Percentiles rank a stretch among this genome's conserved stretches.
Evolutionary conservation across 2,797 vertebrate genomes (phyloP).

Genomic region (Psittacula derbiana): DNA sequence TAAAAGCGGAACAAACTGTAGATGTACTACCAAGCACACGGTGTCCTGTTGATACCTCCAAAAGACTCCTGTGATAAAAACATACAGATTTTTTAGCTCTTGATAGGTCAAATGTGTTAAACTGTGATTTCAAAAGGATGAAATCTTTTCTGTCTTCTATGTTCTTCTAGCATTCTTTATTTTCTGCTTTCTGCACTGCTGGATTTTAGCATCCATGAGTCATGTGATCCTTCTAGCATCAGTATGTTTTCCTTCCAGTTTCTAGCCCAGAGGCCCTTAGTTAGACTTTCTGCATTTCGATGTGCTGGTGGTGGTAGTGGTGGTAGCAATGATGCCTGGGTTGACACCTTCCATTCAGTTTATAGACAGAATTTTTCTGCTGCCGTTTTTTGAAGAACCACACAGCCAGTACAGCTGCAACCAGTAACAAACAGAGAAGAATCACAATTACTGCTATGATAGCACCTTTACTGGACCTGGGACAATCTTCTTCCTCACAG

Average conservation of each 20-base stretch:
- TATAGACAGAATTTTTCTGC: conserved; percentile 91
- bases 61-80: conserved; percentile 22
- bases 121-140: background rate
- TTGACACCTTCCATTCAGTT: conserved; percentile 89
- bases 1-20: background rate
- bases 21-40: background rate
- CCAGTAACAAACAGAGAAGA: conserved; percentile 79
- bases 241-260: background rate
- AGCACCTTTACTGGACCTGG: conserved; percentile 75
- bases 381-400: conserved; percentile 90
- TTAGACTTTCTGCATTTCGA: conserved; percentile 97
- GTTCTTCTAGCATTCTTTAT: background rate
- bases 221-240: background rate
- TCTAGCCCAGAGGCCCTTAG: background rate
- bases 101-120: background rate
- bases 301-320: conserved; percentile 88
- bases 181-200: background rate
- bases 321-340: conserved; percentile 81
- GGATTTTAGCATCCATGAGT: conserved; percentile 39
- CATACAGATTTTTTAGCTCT: background rate
- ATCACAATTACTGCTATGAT: conserved; percentile 85
- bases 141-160: background rate
- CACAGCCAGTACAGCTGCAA: conserved; percentile 75
- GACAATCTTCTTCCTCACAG: conserved; percentile 79
- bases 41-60: background rate